Base-by-base conservation (phyloP, 2,113 vertebrate genomes). In the Heteronetta atricapilla region DNA sequence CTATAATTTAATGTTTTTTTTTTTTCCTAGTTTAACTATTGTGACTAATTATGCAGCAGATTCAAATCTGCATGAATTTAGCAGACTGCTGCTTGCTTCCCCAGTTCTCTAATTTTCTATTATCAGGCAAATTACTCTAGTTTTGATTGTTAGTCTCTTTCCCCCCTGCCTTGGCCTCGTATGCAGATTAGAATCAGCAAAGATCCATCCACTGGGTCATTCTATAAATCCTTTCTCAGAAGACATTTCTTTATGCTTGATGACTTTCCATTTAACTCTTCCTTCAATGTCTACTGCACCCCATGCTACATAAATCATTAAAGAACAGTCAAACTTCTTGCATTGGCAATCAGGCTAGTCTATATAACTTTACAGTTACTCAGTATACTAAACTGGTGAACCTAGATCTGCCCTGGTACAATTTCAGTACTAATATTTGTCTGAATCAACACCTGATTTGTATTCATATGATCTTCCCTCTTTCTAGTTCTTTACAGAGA, bases 41-140 rank as follows among this genome's bases (percentile, higher is more conserved):
- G 80, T 80, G 29, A 31, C 67, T 96, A 96, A 95, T 96, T 96
- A 93, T 94, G 77, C 56, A 94, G 52, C 55, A 94, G 82, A 96
- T 94, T 68, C 77, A 94, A 96, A 97, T 96, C 84, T 93, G 70
- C 62, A 88, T 94, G 86, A 90, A 83, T 92, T 94, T 96, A 92
- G 36, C 77, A 94, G 77, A 66, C 88, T 88, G 52, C 87, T 91
- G 69, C 85, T 81, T 89, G 74, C 26, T 19, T 95, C 52, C 82
- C 31, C 40, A 80, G 48, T 95, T 91, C 87, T 96, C 96, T 96
- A 94, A 94, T 96, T 97, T 95, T 89, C 93, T 94, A 83, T 96
- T 96, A 96, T 96, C 88, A 94, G 74, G 80, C 63, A 96, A 97
- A 96, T 96, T 94, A 93, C 87, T 84, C 28, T 68, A 58, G 55